A percentile compares a stretch with the other conserved stretches of the same genome.
Conservation (phyloP, 2,797 vertebrate species). For the Anguilla marmorata region DNA sequence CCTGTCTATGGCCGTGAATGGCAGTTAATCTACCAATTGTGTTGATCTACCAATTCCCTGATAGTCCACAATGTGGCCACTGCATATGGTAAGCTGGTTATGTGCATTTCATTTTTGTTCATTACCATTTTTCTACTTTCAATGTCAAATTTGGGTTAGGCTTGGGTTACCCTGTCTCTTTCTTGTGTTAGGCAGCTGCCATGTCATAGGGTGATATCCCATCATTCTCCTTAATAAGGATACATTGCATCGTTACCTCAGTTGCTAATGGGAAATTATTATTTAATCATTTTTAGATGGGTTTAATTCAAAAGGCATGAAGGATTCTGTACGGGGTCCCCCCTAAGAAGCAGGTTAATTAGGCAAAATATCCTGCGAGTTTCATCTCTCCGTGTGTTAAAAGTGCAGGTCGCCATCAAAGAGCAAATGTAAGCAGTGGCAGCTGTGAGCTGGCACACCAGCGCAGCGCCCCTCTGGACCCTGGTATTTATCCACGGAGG, state of each 20-base stretch:
- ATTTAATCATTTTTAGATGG: slow-evolving; percentile 72
- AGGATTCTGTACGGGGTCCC: slow-evolving; percentile 58
- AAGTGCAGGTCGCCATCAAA: slow-evolving; percentile 4
- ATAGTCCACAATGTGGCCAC: slow-evolving; percentile 25
- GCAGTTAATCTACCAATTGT: slow-evolving; percentile 21
- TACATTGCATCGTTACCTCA: slow-evolving; percentile 67
- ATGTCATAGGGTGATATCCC: slow-evolving; percentile 53
- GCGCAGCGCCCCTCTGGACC: background rate
- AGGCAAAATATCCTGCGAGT: slow-evolving; percentile 47
- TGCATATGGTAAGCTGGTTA: background rate
- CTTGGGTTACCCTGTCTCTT: background rate
- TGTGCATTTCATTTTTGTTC: background rate
- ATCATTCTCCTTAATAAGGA: slow-evolving; percentile 64
- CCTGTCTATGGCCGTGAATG: slow-evolving; percentile 27
- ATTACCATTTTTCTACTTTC: background rate
- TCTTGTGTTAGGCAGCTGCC: background rate
- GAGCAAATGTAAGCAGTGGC: background rate
- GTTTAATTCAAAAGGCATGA: slow-evolving; percentile 71
- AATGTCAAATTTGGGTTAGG: background rate
- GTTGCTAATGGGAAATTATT: slow-evolving; percentile 61
- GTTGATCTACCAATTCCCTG: background rate
- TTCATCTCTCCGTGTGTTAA: background rate
- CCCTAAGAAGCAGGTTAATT: slow-evolving; percentile 57
- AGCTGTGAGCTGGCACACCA: background rate
- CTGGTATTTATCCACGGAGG: background rate